These are phyloP conservation scores for Chloebia gouldiae DNA, from an alignment of 2,113 vertebrate genomes.

Conservation along the genomic window DNA sequence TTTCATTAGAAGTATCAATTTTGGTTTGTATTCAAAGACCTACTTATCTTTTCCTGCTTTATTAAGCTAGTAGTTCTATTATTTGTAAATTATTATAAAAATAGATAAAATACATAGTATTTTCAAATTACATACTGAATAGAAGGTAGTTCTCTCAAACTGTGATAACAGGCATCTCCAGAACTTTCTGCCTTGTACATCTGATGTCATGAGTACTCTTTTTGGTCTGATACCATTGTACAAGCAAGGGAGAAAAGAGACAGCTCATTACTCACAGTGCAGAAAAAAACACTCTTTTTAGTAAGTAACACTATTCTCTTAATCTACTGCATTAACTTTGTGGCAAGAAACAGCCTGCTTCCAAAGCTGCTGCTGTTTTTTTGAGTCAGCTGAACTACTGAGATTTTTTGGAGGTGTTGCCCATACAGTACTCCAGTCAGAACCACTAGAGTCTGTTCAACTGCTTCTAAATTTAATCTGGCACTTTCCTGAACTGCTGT, in stretches of 20 bases:
- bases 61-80: background rate
- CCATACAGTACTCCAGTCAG: background rate
- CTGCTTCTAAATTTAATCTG: background rate
- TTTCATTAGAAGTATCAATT: background rate
- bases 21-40: background rate
- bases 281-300: background rate
- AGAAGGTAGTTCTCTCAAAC: background rate
- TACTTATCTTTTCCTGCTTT: background rate
- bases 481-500: background rate
- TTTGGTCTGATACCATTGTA: background rate
- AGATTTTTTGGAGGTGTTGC: background rate
- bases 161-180: background rate
- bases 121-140: background rate
- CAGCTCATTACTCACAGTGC: fast-evolving
- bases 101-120: background rate
- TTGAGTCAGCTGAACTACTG: background rate
- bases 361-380: background rate
- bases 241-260: background rate
- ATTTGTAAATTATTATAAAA: background rate
- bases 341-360: background rate
- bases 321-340: background rate
- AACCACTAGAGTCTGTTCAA: background rate
- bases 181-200: background rate
- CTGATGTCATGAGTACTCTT: background rate
- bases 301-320: background rate